phyloP scores from a whole-genome alignment of 35 echinoderm and acorn worm genomes.

The Apostichopus parvimensis region DNA sequence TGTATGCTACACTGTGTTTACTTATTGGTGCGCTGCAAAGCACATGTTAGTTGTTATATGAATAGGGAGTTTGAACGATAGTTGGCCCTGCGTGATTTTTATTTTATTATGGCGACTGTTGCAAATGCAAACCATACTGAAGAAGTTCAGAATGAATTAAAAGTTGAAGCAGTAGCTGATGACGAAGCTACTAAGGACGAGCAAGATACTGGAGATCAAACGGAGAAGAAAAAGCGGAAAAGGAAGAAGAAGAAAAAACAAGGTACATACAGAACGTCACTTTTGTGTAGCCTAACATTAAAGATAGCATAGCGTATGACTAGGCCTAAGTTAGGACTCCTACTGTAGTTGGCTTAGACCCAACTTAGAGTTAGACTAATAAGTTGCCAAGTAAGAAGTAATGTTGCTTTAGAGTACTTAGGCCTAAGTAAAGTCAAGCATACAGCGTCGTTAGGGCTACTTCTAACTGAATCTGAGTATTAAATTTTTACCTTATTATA shows the following conservation, averaged over 20 bases:
- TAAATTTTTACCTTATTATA: no score
- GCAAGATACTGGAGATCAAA: conserved; percentile 54
- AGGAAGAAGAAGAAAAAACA: conserved; percentile 39
- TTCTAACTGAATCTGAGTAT: no score
- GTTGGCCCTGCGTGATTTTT: no score
- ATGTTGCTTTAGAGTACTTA: no score
- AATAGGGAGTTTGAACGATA: no score
- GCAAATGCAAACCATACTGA: conserved; percentile 9
- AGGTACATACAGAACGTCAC: not conserved
- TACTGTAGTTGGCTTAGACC: not conserved
- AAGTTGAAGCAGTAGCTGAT: conserved; percentile 54
- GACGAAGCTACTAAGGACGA: conserved; percentile 46
- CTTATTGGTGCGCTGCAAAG: no score
- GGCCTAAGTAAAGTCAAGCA: no score
- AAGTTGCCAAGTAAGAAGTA: no score
- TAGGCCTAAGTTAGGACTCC: not conserved
- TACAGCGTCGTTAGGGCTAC: no score
- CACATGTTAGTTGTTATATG: no score
- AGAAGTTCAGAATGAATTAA: conserved; percentile 40
- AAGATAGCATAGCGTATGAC: not conserved
- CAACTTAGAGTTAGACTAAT: not conserved
- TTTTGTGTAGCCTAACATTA: not conserved
- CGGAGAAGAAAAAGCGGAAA: conserved; percentile 80
- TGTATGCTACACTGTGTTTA: no score
- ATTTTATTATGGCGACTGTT: conserved; percentile 52